These are phyloP conservation scores for Arge pagana DNA, from an alignment of 2,888 invertebrate species.

Conservation along the genomic window DNA sequence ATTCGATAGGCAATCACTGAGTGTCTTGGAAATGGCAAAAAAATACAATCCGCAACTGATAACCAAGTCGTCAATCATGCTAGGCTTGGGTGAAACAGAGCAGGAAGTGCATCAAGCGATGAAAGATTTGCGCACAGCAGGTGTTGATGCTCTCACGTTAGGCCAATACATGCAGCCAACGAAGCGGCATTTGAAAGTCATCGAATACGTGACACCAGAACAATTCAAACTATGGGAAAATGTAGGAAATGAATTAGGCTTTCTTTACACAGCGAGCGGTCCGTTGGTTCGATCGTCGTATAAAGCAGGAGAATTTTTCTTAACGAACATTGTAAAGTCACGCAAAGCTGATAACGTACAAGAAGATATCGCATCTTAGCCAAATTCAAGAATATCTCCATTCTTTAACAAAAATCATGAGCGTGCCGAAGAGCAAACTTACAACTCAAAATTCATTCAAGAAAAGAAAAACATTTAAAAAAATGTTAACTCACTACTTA, in stretches of 20 bases:
- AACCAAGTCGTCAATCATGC: slow-evolving; percentile 98
- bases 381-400: too few relatives aligned
- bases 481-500: too few relatives aligned
- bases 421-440: too few relatives aligned
- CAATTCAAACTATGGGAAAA: slow-evolving; percentile 88
- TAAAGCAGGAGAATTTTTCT: slow-evolving; percentile 95
- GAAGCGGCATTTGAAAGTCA: slow-evolving; percentile 89
- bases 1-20: slow-evolving; percentile 75
- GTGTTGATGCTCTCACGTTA: slow-evolving; percentile 94
- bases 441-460: too few relatives aligned
- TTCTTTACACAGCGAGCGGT: slow-evolving; percentile 96
- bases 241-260: slow-evolving; percentile 83
- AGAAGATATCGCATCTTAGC: slow-evolving; percentile 7
- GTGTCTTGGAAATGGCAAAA: slow-evolving; percentile 83
- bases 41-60: slow-evolving; percentile 78
- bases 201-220: slow-evolving; percentile 95
- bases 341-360: slow-evolving; percentile 33
- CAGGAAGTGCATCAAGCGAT: slow-evolving; percentile 84
- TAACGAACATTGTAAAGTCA: slow-evolving; percentile 75
- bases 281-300: slow-evolving; percentile 96
- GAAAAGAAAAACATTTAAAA: too few relatives aligned
- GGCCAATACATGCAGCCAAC: slow-evolving; percentile 99
- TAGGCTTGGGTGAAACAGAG: slow-evolving; percentile 92
- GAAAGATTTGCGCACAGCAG: slow-evolving; percentile 77
- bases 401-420: too few relatives aligned